Conservation (phyloP, 2,888 invertebrate genomes). For the Eugnorisma glareosa region DNA sequence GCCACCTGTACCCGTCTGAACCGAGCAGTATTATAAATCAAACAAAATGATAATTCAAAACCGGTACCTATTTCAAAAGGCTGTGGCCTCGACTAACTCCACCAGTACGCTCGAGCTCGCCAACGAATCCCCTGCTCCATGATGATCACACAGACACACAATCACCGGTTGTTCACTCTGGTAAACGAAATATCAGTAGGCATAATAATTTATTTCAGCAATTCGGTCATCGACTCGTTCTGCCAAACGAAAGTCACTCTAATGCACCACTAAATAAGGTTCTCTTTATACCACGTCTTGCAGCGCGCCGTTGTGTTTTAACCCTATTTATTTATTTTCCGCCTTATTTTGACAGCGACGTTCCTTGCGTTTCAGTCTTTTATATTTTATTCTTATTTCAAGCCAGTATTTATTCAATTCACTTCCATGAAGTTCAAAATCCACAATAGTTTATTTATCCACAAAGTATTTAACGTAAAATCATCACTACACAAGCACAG, state of each 20-base stretch:
- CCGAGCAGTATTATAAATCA: slow-evolving; percentile 85
- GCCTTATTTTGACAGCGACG: slow-evolving; percentile 85
- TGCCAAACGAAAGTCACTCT: slow-evolving; percentile 77
- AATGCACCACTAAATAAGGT: slow-evolving; percentile 77
- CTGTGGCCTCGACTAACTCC: slow-evolving; percentile 87
- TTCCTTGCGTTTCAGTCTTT: slow-evolving; percentile 71
- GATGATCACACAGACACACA: slow-evolving; percentile 74
- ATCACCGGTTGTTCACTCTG: slow-evolving; percentile 71
- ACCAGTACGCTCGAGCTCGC: slow-evolving; percentile 80
- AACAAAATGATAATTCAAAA: slow-evolving; percentile 90
- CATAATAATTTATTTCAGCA: slow-evolving; percentile 76
- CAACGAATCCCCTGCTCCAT: slow-evolving; percentile 86
- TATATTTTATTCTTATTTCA: slow-evolving; percentile 64
- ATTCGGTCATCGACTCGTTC: slow-evolving; percentile 75
- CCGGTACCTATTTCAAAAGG: slow-evolving; percentile 90
- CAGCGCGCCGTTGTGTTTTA: slow-evolving; percentile 81
- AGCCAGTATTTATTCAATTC: slow-evolving; percentile 64
- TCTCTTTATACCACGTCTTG: slow-evolving; percentile 74
- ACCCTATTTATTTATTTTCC: slow-evolving; percentile 89
- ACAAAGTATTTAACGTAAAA: slow-evolving; percentile 75
- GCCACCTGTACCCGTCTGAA: slow-evolving; percentile 78
- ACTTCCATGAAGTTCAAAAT: slow-evolving; percentile 52
- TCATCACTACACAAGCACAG: slow-evolving; percentile 73
- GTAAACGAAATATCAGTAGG: slow-evolving; percentile 79
- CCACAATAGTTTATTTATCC: slow-evolving; percentile 63